A percentile compares a stretch with the other conserved stretches of the same genome.
Evolutionary conservation across 2,113 vertebrate species (phyloP).

Genomic region (Cygnus atratus): DNA sequence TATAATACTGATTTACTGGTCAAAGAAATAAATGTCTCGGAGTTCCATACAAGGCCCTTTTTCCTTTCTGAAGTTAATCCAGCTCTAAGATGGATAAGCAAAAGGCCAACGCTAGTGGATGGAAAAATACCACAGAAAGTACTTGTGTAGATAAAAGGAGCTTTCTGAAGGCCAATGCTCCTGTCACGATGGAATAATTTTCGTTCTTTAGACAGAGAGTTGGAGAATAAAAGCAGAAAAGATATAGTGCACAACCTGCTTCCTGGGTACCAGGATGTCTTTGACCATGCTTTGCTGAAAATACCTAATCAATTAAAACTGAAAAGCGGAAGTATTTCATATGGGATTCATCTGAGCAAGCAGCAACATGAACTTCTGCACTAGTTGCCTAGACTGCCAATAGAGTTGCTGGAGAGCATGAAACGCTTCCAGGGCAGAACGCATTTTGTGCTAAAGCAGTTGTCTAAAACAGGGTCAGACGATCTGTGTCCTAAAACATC

Average conservation of each 20-base stretch:
- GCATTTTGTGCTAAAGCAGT: neutral
- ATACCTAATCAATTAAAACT: neutral
- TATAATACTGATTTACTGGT: constrained; percentile 55
- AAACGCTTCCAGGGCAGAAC: neutral
- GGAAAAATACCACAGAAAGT: constrained; percentile 1
- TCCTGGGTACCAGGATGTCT: neutral
- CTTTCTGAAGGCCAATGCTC: constrained; percentile 48
- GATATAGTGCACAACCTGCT: neutral
- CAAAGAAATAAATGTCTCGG: constrained; percentile 49
- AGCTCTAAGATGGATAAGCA: constrained; percentile 47
- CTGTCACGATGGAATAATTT: constrained; percentile 33
- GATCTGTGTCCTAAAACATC: neutral
- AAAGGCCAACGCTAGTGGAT: constrained; percentile 1
- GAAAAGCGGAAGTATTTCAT: neutral
- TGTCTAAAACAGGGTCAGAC: neutral
- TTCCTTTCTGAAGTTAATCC: constrained; percentile 62
- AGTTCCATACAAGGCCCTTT: constrained; percentile 43
- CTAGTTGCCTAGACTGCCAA: neutral
- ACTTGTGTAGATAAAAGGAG: constrained; percentile 55
- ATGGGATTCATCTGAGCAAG: neutral
- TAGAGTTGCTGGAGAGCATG: neutral
- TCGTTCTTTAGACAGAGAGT: constrained; percentile 22
- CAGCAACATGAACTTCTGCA: neutral
- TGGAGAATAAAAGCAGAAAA: constrained; percentile 20
- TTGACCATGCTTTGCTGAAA: neutral